phyloP scores from a whole-genome alignment of 30 jellyfish, hydroid and myxozoan genomes.

The Cassiopea xamachana region DNA sequence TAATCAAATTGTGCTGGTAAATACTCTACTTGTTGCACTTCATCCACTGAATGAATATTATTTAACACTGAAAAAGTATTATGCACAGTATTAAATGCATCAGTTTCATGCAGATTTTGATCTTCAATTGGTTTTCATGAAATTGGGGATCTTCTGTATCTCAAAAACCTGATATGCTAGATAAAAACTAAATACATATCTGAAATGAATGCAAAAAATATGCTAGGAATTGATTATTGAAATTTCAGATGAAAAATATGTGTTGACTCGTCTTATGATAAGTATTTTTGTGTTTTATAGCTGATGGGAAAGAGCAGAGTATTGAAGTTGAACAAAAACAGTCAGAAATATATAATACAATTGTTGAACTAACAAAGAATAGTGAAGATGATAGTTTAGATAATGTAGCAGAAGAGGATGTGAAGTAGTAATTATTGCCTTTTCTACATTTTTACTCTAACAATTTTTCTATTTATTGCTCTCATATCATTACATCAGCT shows the following conservation, averaged over 20 bases:
- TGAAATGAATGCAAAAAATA: too few species aligned
- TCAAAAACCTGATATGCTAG: too few species aligned
- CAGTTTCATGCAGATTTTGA: too few species aligned
- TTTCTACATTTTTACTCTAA: background rate
- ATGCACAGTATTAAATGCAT: too few species aligned
- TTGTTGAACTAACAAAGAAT: conserved; percentile 34
- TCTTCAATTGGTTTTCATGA: too few species aligned
- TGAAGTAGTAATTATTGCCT: background rate
- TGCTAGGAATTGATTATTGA: background rate
- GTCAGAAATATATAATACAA: conserved; percentile 42
- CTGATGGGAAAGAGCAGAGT: conserved; percentile 32
- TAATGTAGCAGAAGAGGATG: background rate
- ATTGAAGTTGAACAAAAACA: conserved; percentile 46
- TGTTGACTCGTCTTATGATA: background rate
- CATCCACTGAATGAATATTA: too few species aligned
- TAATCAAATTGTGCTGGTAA: too few species aligned
- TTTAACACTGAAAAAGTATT: too few species aligned
- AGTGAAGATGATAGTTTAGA: background rate
- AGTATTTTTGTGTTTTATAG: conserved; percentile 34
- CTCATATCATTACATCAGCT: too few species aligned
- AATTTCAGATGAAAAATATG: background rate
- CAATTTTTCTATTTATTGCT: background rate
- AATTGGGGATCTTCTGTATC: too few species aligned
- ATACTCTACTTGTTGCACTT: too few species aligned
- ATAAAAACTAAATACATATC: too few species aligned